phyloP scores from a whole-genome alignment of 2,888 invertebrate genomes.

The Drosophila emarginata region DNA sequence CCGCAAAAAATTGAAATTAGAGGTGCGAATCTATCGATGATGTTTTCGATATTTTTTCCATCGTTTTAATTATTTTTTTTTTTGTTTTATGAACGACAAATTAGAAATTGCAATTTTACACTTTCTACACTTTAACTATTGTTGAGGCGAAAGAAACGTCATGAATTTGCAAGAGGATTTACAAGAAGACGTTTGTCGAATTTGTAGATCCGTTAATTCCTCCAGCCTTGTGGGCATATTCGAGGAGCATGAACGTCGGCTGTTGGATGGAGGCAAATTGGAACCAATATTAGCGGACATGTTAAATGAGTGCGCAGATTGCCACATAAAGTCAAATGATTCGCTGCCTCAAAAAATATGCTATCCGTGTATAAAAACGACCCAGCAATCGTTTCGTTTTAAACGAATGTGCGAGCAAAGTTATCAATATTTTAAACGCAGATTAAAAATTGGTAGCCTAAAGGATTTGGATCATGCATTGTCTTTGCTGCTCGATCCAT shows the following conservation, averaged over 20 bases:
- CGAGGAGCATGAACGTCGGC: conserved; percentile 13
- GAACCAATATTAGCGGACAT: conserved; percentile 47
- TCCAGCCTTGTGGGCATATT: conserved; percentile 43
- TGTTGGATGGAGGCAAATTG: background rate
- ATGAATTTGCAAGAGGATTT: background rate
- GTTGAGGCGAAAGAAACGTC: no score
- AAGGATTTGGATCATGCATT: conserved; percentile 1
- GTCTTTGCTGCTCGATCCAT: background rate
- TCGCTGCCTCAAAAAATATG: conserved; percentile 43
- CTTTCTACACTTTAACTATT: no score
- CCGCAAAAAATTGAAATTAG: no score
- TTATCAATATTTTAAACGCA: conserved; percentile 4
- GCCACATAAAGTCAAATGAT: conserved; percentile 29
- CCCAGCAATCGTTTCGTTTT: conserved; percentile 42
- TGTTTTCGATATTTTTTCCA: no score
- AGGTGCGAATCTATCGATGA: no score
- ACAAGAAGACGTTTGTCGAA: conserved; percentile 26
- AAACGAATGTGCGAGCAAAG: conserved; percentile 42
- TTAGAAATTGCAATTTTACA: no score
- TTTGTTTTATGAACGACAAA: no score
- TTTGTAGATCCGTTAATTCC: conserved; percentile 25
- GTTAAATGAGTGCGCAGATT: conserved; percentile 44
- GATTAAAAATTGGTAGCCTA: background rate
- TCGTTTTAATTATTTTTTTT: no score
- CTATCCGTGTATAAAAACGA: conserved; percentile 26